Evolutionary conservation across 1,140 invertebrate genomes (phyloP), one percentile per base, ranked within the genome.

Genomic region (Eupristina koningsbergeri): DNA sequence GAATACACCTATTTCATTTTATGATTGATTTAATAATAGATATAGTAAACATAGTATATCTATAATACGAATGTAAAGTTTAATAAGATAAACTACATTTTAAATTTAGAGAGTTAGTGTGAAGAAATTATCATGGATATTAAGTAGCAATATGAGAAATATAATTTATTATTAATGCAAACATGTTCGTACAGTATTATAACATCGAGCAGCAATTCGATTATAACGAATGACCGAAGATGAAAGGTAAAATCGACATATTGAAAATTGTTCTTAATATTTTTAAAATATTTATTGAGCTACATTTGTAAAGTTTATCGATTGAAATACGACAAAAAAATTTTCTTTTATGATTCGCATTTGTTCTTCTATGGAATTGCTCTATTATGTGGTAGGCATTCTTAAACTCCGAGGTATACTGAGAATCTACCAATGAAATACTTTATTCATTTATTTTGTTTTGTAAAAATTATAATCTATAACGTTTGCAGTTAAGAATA

Each of bases 81-180:
- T 83, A 83, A 71, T 19, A 34, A n/a, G 75, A 83, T 77, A 77
- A 77, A 77, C 47, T 31, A 78, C 77, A 76, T 82, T 36, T 82
- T 13, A 53, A n/a, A 22, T 83, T 77, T 36, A 39, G 69, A 69
- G 26, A 77, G 19, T 69, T 83, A 58, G 67, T 50, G 36, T 34
- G 26, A 74, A 74, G 29, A 74, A 81, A 69, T 74, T n/a, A n/a
- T n/a, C n/a, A n/a, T n/a, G n/a, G n/a, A n/a, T n/a, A 17, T 71
- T 67, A 34, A 6, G n/a, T 22, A 34, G 31, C 41, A 1, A 17
- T 22, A 50, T 17, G 29, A 1, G 8, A 74, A 31, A 74, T 74
- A 19, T 74, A 45, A 36, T 73, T 73, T 73, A 13, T 9, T 41
- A 36, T 45, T 73, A 73, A n/a, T 73, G 0, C 22, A 73, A 73